Evolutionary conservation across 2,888 invertebrate genomes (phyloP), one percentile per base, ranked within the genome.

Genomic region (Steinernema scapterisci): DNA sequence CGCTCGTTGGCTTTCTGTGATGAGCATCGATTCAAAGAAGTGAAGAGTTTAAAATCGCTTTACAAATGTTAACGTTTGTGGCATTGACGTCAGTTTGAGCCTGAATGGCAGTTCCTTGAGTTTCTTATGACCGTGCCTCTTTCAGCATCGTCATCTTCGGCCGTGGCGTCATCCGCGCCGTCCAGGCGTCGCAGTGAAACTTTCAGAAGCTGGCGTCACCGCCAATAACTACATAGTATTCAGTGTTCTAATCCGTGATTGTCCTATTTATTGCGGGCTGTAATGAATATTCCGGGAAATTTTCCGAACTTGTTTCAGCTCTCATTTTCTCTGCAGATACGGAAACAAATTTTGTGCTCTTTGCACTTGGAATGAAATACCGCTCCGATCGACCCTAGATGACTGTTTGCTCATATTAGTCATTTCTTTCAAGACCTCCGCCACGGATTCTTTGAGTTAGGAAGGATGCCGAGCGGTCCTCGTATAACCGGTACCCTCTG

Each of bases 141-240:
- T 63, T 63, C 19, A 63, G 63, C 31, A 25, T 63, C 63, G 31
- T 27, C 9, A 63, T 63, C 63, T 63, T 63, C 63, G 63, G 63
- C n/a, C 63, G 63, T 63, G 63, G 63, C 27, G 16, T 63, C 31
- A 16, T 63, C 31, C 63, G 63, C 13, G 63, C 63, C 16, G 16
- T 63, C 27, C 63, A 63, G 27, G 38, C 27, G 16, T 63, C 63
- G 27, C 27, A 25, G 16, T 63, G 25, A 63, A 54, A 23, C 38
- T 13, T 48, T 19, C 63, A 31, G 63, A 63, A 63, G 63, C 27
- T 27, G 16, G 25, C 48, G 45, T 16, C 16, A 16, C 45, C 45
- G 19, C n/a, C 19, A 48, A 13, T 63, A 63, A 63, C 31, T 63
- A n/a, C n/a, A n/a, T n/a, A n/a, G n/a, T 63, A 63, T 31, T 31